These are phyloP conservation scores for Falcunculus frontatus DNA, from an alignment of 2,113 vertebrate species.

Conservation along the genomic window DNA sequence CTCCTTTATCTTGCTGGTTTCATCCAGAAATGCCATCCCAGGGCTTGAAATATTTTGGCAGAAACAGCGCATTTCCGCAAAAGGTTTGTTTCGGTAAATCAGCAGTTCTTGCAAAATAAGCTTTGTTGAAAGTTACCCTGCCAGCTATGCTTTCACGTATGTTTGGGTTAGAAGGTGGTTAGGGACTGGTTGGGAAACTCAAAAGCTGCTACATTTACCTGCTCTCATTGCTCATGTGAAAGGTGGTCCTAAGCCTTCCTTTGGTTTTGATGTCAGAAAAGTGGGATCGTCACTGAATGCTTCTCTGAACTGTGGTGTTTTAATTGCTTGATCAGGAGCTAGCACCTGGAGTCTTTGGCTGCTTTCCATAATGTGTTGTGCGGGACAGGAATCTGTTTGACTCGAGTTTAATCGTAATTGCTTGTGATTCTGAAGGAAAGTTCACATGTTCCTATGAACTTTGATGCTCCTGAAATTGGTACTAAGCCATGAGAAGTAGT, in stretches of 20 bases:
- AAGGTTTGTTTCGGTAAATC: neutral
- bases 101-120: neutral
- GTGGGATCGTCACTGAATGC: neutral
- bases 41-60: neutral
- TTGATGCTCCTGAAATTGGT: neutral
- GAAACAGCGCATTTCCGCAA: fast-evolving
- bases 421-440: neutral
- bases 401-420: neutral
- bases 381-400: neutral
- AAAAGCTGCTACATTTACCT: neutral
- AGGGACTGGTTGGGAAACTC: neutral
- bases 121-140: neutral
- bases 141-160: fast-evolving
- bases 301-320: neutral
- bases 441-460: neutral
- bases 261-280: neutral
- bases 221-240: fast-evolving
- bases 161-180: neutral
- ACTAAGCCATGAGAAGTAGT: neutral
- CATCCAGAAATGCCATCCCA: neutral
- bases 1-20: neutral
- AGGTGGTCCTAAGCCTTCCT: neutral
- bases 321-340: neutral
- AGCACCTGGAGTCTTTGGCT: neutral
- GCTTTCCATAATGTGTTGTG: neutral